Evolutionary conservation across 2,113 vertebrate genomes (phyloP), one percentile per base, ranked within the genome.

Genomic region (Odontophorus gujanensis): DNA sequence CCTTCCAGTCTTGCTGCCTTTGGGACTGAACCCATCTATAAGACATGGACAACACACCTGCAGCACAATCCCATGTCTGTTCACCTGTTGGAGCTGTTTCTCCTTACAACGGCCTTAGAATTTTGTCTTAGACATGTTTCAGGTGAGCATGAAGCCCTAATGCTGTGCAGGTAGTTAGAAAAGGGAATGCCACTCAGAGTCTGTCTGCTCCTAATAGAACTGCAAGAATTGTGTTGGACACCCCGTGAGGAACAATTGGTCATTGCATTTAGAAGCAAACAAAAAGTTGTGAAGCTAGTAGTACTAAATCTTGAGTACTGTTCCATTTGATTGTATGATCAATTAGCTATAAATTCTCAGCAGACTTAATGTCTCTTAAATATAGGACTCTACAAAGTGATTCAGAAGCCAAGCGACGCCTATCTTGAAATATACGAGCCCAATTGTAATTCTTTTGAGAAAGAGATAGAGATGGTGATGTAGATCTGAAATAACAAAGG

Each of bases 1-100:
- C 71, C 48, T 87, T 83, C 82, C 59, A 59, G 59, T 50, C 55
- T 71, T 85, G 59, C 63, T 85, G 42, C 50, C 72, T 85, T 85
- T 66, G 82, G n/a, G 90, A 63, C 69, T 87, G 76, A 85, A 91
- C 93, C 18, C 82, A 92, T 65, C 68, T 93, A 73, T 24, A 67
- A 86, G 42, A 32, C 34, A 47, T 71, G 67, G 57, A 28, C 12
- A 7, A 4, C 0, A 1, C 34, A 4, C 32, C 16, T 9, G 5
- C 38, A 36, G 25, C 7, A 13, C 1, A 2, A 59, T 71, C 25
- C 38, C 42, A 3, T n/a, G 51, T 40, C 88, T 59, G 0, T 51
- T 66, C 22, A 36, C 38, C 7, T n/a, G 36, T 2, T 81, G 80
- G 87, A 83, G 26, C 57, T 63, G 5, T 45, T 87, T 14, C 6